These are phyloP conservation scores for Drymodes brunneopygia DNA, from an alignment of 2,113 vertebrate species.

Conservation along the genomic window DNA sequence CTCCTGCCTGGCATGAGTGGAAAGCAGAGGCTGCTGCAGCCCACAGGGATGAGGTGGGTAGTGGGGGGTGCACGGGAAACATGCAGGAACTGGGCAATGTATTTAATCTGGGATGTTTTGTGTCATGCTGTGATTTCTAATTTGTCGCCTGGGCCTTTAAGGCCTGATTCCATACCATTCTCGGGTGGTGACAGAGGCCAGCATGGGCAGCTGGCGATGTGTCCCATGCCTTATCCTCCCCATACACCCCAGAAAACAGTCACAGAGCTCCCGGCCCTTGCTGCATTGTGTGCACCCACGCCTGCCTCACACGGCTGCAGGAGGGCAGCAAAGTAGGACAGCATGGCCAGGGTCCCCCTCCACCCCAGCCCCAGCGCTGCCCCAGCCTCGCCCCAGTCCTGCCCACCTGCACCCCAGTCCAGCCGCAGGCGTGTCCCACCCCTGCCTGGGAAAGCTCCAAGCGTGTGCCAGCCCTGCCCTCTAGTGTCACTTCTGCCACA, in stretches of 20 bases:
- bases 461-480: slow-evolving; percentile 64
- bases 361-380: not conserved
- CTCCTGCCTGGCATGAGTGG: not conserved
- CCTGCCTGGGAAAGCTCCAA: not conserved
- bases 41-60: not conserved
- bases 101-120: rapidly evolving
- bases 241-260: not conserved
- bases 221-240: not conserved
- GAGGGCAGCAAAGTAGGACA: rapidly evolving
- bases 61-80: rapidly evolving
- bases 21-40: not conserved
- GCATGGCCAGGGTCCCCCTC: not conserved
- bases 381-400: not conserved
- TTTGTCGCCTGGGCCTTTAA: not conserved
- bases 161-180: not conserved
- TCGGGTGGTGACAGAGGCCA: not conserved
- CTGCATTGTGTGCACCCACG: not conserved
- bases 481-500: slow-evolving; percentile 46
- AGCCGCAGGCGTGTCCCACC: not conserved
- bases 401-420: too few relatives aligned
- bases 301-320: not conserved
- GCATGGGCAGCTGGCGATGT: not conserved
- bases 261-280: not conserved
- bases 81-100: not conserved
- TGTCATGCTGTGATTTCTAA: not conserved